phyloP scores from a whole-genome alignment of 64 coral and sea anemone species.

The Trachythela sp. region DNA sequence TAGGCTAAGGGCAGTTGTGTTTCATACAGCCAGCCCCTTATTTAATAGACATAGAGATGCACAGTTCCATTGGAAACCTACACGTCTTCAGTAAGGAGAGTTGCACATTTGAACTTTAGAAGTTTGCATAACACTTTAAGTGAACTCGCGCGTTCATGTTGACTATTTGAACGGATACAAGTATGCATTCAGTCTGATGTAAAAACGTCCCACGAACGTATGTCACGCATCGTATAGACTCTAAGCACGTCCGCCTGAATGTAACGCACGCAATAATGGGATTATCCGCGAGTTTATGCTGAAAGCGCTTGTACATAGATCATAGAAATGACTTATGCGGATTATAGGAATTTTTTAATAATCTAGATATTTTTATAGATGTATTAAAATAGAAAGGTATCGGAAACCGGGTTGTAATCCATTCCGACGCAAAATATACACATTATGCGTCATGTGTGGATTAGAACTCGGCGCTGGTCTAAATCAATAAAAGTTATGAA shows the following conservation, averaged over 20 bases:
- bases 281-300: neutral
- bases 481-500: slow-evolving; percentile 11
- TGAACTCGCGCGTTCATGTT: neutral
- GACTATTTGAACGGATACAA: neutral
- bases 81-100: slow-evolving; percentile 6
- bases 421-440: neutral
- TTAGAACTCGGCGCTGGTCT: neutral
- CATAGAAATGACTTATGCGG: neutral
- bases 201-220: neutral
- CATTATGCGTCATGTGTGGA: neutral
- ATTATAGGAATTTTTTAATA: neutral
- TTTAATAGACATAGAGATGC: neutral
- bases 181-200: neutral
- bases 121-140: slow-evolving; percentile 2
- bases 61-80: neutral
- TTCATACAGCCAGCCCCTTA: neutral
- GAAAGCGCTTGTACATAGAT: slow-evolving; percentile 3
- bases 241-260: neutral
- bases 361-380: neutral
- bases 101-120: slow-evolving; percentile 10
- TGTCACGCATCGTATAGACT: neutral
- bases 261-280: neutral
- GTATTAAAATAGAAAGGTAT: neutral
- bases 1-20: neutral
- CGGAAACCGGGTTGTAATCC: neutral